phyloP scores from a whole-genome alignment of 2,797 vertebrate species.

The Phylloscopus collybita region DNA sequence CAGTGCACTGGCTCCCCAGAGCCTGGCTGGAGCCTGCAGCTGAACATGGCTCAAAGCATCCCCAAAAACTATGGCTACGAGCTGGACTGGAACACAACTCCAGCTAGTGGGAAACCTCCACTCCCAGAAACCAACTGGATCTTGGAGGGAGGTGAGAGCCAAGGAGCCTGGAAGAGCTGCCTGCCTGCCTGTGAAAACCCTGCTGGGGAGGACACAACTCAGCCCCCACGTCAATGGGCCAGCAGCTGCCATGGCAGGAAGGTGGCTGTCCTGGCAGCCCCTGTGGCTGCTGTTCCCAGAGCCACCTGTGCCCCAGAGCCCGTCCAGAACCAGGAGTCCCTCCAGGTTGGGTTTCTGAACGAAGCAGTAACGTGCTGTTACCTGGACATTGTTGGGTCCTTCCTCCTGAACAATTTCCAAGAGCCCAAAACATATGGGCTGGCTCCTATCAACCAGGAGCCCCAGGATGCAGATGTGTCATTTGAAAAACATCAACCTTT shows the following conservation, averaged over 20 bases:
- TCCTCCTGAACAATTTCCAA: background rate
- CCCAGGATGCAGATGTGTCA: accelerated
- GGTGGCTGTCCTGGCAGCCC: background rate
- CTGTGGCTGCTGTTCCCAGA: background rate
- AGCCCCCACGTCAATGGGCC: accelerated
- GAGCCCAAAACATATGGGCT: accelerated
- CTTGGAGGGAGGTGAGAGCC: background rate
- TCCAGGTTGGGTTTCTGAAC: background rate
- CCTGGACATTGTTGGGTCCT: background rate
- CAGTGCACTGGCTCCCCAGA: background rate
- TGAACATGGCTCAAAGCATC: background rate
- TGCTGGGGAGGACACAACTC: background rate
- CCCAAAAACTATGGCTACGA: accelerated
- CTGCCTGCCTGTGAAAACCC: background rate
- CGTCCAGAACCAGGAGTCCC: background rate
- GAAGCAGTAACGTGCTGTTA: background rate
- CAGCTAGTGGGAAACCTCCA: background rate
- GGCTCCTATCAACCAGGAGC: background rate
- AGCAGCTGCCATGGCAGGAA: background rate
- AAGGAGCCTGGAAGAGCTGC: background rate
- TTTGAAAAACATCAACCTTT: background rate
- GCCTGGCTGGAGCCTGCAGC: background rate
- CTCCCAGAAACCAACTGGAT: background rate
- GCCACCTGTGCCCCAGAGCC: background rate
- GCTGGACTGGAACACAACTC: background rate